A percentile compares a stretch with the other conserved stretches of the same genome.
These are phyloP conservation scores for Pelochelys cantorii DNA, from an alignment of 2,797 vertebrate species.

Conservation along the genomic window DNA sequence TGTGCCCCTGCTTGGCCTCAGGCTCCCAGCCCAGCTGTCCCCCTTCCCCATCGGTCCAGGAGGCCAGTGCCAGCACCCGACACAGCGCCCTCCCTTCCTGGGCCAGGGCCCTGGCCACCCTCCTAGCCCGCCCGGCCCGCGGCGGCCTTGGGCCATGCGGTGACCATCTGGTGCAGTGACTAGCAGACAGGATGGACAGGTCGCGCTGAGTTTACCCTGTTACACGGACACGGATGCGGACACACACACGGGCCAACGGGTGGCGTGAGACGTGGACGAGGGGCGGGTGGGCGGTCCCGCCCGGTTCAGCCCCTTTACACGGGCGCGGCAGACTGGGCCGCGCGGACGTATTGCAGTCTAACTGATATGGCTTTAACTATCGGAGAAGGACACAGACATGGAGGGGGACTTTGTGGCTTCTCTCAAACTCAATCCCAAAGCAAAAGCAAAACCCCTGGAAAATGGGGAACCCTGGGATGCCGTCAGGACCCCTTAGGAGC, in stretches of 20 bases:
- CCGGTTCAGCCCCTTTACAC: conserved; percentile 63
- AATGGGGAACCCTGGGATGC: neutral
- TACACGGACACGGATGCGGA: conserved; percentile 56
- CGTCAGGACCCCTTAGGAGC: neutral
- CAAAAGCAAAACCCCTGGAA: neutral
- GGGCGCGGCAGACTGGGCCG: conserved; percentile 54
- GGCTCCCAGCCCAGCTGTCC: neutral
- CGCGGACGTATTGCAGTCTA: conserved; percentile 95
- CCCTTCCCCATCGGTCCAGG: too few relatives aligned
- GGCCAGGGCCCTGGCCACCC: neutral
- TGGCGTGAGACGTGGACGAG: conserved; percentile 58
- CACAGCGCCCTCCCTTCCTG: neutral
- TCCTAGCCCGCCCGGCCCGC: neutral
- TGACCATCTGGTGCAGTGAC: conserved; percentile 67
- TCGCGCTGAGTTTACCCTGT: conserved; percentile 50
- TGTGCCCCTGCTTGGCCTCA: neutral
- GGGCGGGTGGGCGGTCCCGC: conserved; percentile 13
- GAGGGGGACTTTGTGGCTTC: neutral
- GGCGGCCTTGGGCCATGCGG: conserved; percentile 27
- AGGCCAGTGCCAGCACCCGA: neutral
- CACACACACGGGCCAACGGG: conserved; percentile 67
- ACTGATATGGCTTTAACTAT: conserved; percentile 99
- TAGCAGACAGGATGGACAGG: conserved; percentile 40
- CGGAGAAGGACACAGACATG: conserved; percentile 52
- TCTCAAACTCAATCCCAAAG: neutral